These are phyloP conservation scores for Alouatta palliata DNA, from an alignment of 2,113 vertebrate genomes.

Conservation along the genomic window DNA sequence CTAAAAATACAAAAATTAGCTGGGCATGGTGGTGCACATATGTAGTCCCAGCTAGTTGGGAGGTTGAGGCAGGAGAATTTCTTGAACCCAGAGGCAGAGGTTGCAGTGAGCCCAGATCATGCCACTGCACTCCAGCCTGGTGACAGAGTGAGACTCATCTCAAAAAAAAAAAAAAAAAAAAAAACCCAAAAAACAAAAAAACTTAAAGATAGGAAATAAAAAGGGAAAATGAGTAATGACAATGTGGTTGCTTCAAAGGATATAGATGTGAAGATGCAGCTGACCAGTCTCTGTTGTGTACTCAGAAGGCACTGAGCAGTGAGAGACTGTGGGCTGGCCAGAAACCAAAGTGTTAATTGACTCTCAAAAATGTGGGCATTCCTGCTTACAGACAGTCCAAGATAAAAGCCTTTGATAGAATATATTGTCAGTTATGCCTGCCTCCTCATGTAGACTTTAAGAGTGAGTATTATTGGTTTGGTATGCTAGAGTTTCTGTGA, in stretches of 20 bases:
- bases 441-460: neutral
- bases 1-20: too few species aligned
- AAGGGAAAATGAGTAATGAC: neutral
- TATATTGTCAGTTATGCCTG: neutral
- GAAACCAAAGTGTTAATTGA: neutral
- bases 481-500: constrained; percentile 26
- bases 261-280: neutral
- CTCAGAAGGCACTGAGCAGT: neutral
- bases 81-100: too few species aligned
- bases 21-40: too few species aligned
- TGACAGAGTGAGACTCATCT: too few species aligned
- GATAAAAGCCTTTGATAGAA: neutral
- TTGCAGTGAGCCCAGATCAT: too few species aligned
- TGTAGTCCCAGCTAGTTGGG: too few species aligned
- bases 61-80: too few species aligned
- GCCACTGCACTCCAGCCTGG: too few species aligned
- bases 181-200: neutral
- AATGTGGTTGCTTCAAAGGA: neutral
- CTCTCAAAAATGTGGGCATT: neutral
- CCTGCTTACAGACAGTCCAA: neutral
- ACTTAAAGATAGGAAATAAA: neutral
- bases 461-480: neutral
- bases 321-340: neutral
- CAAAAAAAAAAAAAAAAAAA: too few species aligned
- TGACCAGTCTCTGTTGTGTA: neutral